A percentile compares a stretch with the other conserved stretches of the same genome.
These are phyloP conservation scores for Parnassius mnemosyne DNA, from an alignment of 2,888 invertebrate species.

Conservation along the genomic window DNA sequence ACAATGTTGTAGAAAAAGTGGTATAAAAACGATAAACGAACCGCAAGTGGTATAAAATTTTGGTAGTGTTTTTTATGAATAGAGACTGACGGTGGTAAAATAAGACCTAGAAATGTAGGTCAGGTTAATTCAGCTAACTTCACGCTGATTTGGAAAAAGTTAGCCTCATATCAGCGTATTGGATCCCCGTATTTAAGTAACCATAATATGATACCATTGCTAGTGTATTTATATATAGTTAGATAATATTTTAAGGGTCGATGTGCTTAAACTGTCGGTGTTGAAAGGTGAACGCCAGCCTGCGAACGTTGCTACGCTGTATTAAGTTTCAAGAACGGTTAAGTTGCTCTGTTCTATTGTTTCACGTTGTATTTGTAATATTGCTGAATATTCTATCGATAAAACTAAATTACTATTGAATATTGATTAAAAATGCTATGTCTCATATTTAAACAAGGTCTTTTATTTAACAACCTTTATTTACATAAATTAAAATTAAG, in stretches of 20 bases:
- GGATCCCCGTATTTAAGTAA: conserved; percentile 23
- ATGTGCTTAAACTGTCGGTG: conserved; percentile 69
- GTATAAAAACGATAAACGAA: not conserved
- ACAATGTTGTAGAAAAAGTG: not conserved
- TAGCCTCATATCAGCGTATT: conserved; percentile 1
- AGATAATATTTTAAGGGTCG: conserved; percentile 53
- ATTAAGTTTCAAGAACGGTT: conserved; percentile 73
- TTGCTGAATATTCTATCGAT: conserved; percentile 78
- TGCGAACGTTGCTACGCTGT: conserved; percentile 62
- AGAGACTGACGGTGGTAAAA: conserved; percentile 41
- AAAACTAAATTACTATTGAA: conserved; percentile 70
- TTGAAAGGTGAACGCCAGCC: conserved; percentile 52
- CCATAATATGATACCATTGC: conserved; percentile 18
- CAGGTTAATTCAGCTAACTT: conserved; percentile 30
- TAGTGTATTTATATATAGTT: conserved; percentile 37
- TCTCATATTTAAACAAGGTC: conserved; percentile 65
- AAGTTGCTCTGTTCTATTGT: conserved; percentile 74
- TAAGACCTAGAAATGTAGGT: conserved; percentile 32
- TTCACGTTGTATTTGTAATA: conserved; percentile 79
- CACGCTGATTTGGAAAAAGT: conserved; percentile 23
- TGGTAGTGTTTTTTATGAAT: conserved; percentile 31
- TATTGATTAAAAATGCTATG: conserved; percentile 78
- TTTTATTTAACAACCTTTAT: conserved; percentile 43
- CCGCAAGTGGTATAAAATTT: not conserved
- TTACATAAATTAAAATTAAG: not conserved